A percentile compares a stretch with the other conserved stretches of the same genome.
phyloP scores from a whole-genome alignment of 2,113 vertebrate species.

The Pterocles burchelli region DNA sequence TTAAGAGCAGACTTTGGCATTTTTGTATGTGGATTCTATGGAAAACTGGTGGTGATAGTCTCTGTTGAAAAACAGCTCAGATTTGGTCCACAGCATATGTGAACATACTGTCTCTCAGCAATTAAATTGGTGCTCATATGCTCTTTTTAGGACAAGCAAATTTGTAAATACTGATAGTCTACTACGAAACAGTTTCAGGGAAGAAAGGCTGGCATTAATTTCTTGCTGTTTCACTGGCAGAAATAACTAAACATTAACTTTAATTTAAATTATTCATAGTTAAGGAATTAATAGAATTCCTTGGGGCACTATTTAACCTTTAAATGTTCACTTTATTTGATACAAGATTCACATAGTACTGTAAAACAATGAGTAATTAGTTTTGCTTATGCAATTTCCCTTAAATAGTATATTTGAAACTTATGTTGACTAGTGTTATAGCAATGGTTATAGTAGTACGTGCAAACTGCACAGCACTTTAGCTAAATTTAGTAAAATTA shows the following conservation, averaged over 20 bases:
- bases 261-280: conserved; percentile 57
- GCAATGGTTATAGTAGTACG: neutral
- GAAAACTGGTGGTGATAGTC: neutral
- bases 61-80: neutral
- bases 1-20: neutral
- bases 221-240: conserved; percentile 37
- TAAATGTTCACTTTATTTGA: conserved; percentile 34
- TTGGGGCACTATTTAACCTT: conserved; percentile 21
- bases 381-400: neutral
- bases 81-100: neutral
- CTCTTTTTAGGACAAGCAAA: conserved; percentile 46
- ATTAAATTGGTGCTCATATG: conserved; percentile 51
- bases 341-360: neutral
- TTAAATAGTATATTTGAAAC: neutral
- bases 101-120: conserved; percentile 39
- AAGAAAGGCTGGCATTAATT: conserved; percentile 29
- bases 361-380: neutral
- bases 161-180: conserved; percentile 55
- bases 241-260: conserved; percentile 61
- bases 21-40: neutral
- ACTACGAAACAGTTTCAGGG: conserved; percentile 8
- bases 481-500: neutral
- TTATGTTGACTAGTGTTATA: neutral
- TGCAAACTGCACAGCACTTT: neutral
- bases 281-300: neutral